Evolutionary conservation across 2,113 vertebrate genomes (phyloP), one percentile per base, ranked within the genome.

Genomic region (Hemiprocne comata): DNA sequence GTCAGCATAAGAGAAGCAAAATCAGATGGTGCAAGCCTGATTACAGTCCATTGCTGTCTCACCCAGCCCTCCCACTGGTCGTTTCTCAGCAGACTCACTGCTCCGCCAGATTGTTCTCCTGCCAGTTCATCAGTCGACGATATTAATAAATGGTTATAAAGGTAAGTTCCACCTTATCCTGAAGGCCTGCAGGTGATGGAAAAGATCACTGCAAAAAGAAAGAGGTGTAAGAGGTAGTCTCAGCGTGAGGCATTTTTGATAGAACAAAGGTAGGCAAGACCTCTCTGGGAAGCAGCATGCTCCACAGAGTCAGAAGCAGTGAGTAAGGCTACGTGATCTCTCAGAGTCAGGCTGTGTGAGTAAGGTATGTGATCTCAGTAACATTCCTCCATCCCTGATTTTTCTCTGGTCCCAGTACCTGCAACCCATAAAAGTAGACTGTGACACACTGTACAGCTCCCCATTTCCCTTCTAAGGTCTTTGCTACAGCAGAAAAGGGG

Each of bases 101-200:
- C 83, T 91, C 67, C 1, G 0, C 38, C 65, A 64, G 78, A 70
- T 75, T 90, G 80, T 93, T 93, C 80, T 84, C 55, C 90, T 92
- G 90, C 80, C 93, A 94, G 54, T 83, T 87, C 93, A 91, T 90
- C 93, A 93, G 81, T 91, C 36, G 3, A 79, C 55, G n/a, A 62
- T 79, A 64, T 91, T 94, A 93, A 96, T 94, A 92, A 95, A 90
- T 70, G 13, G 51, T 93, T 95, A 73, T 90, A 94, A 96, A 95
- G 93, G 94, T 96, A 94, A 96, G 34, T 76, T 79, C 38, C 69
- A 33, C 60, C 67, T 94, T 78, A 88, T 90, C 75, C 85, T 64
- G 64, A 83, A 94, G 72, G 69, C 70, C 90, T 94, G 74, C 36
- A 50, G 74, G 67, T 94, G 88, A 85, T 90, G 87, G 87, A 91